A percentile compares a stretch with the other conserved stretches of the same genome.
phyloP scores from a whole-genome alignment of 2,113 vertebrate species.

The Orycteropus afer region DNA sequence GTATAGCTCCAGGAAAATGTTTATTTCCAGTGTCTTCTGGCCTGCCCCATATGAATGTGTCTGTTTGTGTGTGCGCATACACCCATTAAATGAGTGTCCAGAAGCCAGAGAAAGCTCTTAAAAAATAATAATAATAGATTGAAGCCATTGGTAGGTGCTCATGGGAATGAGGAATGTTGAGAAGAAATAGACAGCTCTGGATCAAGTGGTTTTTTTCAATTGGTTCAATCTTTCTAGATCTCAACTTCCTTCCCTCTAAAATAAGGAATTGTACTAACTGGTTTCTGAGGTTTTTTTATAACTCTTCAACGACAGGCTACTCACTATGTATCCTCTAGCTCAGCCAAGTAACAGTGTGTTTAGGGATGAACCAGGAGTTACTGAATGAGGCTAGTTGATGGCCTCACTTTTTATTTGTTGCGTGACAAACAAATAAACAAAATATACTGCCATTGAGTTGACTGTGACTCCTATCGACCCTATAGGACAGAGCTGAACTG shows the following conservation, averaged over 20 bases:
- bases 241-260: not conserved
- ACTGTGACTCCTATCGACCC: too few relatives aligned
- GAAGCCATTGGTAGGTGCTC: not conserved
- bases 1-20: not conserved
- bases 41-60: not conserved
- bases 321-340: too few relatives aligned
- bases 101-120: not conserved
- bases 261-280: not conserved
- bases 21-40: not conserved
- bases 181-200: too few relatives aligned
- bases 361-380: not conserved
- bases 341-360: not conserved
- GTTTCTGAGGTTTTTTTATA: not conserved
- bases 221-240: not conserved
- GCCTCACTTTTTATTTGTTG: not conserved
- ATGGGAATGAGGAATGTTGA: not conserved
- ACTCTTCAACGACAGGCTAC: not conserved
- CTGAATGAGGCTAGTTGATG: too few relatives aligned
- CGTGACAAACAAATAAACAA: too few relatives aligned
- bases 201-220: not conserved
- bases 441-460: too few relatives aligned
- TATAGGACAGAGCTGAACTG: too few relatives aligned
- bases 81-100: not conserved
- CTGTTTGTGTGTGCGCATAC: not conserved
- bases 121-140: not conserved